Conservation (phyloP, 35 echinoderm and acorn worm genomes). For the Apostichopus parvimensis region DNA sequence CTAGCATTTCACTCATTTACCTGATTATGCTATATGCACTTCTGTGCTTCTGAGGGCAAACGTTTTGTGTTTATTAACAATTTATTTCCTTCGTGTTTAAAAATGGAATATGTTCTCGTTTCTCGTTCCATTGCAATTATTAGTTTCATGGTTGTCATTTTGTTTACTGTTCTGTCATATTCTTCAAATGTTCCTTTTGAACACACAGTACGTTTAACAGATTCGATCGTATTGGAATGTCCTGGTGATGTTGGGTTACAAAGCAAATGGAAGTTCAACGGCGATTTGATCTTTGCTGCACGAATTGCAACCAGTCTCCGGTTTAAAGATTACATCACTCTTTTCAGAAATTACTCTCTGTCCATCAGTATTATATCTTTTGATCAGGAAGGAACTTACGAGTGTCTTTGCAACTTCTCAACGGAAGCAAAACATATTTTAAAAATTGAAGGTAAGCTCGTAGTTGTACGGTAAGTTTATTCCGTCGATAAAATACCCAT, state of each 20-base stretch:
- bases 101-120: too few relatives aligned
- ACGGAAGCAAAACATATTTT: background rate
- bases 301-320: background rate
- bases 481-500: too few relatives aligned
- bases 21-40: too few relatives aligned
- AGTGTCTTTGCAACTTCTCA: background rate
- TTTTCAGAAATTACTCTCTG: background rate
- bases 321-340: background rate
- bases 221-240: background rate
- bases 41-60: too few relatives aligned
- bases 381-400: background rate
- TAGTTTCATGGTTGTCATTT: too few relatives aligned
- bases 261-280: slow-evolving; percentile 17
- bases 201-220: background rate
- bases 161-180: too few relatives aligned
- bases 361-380: background rate
- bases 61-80: too few relatives aligned
- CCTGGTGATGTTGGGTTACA: background rate
- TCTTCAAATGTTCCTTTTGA: too few relatives aligned
- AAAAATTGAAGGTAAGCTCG: background rate
- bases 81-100: too few relatives aligned
- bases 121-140: too few relatives aligned
- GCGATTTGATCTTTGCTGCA: background rate
- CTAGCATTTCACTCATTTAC: too few relatives aligned
- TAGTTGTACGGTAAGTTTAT: too few relatives aligned